Evolutionary conservation across 1,140 invertebrate species (phyloP), one percentile per base, ranked within the genome.

Genomic region (Chymomyza costata): DNA sequence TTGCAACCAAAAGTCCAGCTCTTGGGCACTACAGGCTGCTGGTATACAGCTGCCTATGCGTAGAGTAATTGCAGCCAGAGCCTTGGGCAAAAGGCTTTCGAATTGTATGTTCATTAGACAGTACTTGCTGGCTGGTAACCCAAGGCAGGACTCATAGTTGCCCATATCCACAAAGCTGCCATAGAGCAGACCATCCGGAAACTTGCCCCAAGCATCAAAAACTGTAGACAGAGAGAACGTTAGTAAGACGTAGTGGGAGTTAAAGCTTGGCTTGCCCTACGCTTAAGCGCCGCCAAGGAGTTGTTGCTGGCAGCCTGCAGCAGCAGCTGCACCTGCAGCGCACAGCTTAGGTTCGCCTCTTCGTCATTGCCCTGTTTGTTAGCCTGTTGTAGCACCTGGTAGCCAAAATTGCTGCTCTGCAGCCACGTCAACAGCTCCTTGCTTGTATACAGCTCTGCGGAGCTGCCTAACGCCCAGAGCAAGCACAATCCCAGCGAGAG

Each of bases 181-280:
- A 8, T 74, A 82, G n/a, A 84, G 60, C 30, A 84, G 43, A 7
- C 82, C 82, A 13, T 76, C 55, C 2, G 82, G 82, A 5, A 78
- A 69, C 52, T 84, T 84, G 15, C 74, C 82, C 82, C 82, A 84
- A 3, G 82, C 62, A 34, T 84, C 82, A 3, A 84, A 41, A 25
- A 83, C 82, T 84, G 46, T 18, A 11, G 28, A 38, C 7, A 18
- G 8, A 16, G 35, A 6, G 5, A 30, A 11, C 7, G 1, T 50
- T 28, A 38, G 7, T 28, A 5, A 25, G 21, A 11, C 2, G 6
- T 6, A 15, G 2, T 19, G 5, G 2, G 13, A 21, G 8, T 17
- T 31, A 5, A 3, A 6, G 0, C 2, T 6, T 18, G 15, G 8
- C 62, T 65, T 37, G 73, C 74, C 64, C 47, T 31, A 15, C 1